Evolutionary conservation across 2,797 vertebrate genomes (phyloP).

Genomic region (Leptoclinus maculatus): DNA sequence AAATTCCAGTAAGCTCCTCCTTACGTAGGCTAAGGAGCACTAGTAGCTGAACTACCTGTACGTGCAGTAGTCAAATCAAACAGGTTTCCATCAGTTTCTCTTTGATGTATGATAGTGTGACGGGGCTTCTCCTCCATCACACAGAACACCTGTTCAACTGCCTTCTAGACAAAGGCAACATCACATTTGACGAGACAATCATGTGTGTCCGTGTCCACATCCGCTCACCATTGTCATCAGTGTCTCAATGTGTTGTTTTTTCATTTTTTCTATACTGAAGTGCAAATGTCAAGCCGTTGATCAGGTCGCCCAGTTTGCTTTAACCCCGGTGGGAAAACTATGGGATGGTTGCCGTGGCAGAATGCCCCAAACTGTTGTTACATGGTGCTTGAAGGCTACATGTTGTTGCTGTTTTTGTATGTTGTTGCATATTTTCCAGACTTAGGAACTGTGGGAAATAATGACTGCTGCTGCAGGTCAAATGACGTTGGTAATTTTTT

Average conservation of each 20-base stretch:
- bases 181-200: slow-evolving; percentile 6
- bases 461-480: slow-evolving; percentile 99
- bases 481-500: slow-evolving; percentile 99
- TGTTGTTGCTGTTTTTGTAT: slow-evolving; percentile 87
- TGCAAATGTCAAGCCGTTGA: slow-evolving; percentile 44
- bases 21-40: neutral
- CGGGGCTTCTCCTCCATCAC: neutral
- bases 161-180: neutral
- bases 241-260: slow-evolving; percentile 50
- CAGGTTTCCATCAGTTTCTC: neutral
- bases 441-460: slow-evolving; percentile 99
- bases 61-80: neutral
- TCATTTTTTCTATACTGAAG: slow-evolving; percentile 29
- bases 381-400: slow-evolving; percentile 83
- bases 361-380: slow-evolving; percentile 76
- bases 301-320: slow-evolving; percentile 40
- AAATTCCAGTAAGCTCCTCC: neutral
- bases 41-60: neutral
- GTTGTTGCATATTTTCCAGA: slow-evolving; percentile 99
- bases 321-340: slow-evolving; percentile 49
- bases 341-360: slow-evolving; percentile 57
- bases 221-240: slow-evolving; percentile 26
- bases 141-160: neutral
- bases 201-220: slow-evolving; percentile 40
- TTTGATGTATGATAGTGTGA: neutral